Evolutionary conservation across 2,797 vertebrate species (phyloP), one percentile per base, ranked within the genome.

Genomic region (Spondyliosoma cantharus): DNA sequence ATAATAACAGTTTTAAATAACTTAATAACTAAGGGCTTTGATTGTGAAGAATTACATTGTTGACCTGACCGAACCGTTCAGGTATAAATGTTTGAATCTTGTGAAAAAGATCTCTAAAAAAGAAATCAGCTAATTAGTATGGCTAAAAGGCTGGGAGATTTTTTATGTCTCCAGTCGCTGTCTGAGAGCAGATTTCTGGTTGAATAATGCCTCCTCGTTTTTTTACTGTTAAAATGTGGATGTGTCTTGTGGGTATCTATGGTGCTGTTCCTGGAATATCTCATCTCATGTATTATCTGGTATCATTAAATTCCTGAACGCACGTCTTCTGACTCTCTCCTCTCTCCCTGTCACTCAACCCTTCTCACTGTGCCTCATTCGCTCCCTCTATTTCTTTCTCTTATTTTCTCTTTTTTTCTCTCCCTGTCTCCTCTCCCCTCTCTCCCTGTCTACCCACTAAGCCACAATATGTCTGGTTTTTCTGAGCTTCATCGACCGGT

Each of bases 241-340:
- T 83, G 61, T 68, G 78, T 78, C 66, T 75, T 15, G 1, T 59
- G 45, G 56, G 29, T 81, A 72, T 85, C 29, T 61, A 12, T 78
- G 65, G 24, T 77, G 20, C 57, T 81, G 49, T 82, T 85, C 76
- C 68, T 4, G 16, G 82, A 89, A 90, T 86, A 85, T 79, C 82
- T 86, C 68, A 74, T 81, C 69, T 84, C 63, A 53, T 78, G 75
- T 74, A 74, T 86, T 84, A 78, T 89, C 67, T 82, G 78, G 49
- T 76, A 49, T 86, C 72, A 89, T 87, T 86, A 83, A 84, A 87
- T 81, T 85, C 64, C 78, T 84, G 71, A 85, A 75, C 27, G 29
- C 57, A 69, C 49, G 12, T 81, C 63, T 74, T 76, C 60, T 68
- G 32, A 78, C 75, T 91, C 81, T 63, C 65, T 74, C 14, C 70